These are phyloP conservation scores for Bagarius yarrelli DNA, from an alignment of 2,113 vertebrate genomes.

Conservation along the genomic window DNA sequence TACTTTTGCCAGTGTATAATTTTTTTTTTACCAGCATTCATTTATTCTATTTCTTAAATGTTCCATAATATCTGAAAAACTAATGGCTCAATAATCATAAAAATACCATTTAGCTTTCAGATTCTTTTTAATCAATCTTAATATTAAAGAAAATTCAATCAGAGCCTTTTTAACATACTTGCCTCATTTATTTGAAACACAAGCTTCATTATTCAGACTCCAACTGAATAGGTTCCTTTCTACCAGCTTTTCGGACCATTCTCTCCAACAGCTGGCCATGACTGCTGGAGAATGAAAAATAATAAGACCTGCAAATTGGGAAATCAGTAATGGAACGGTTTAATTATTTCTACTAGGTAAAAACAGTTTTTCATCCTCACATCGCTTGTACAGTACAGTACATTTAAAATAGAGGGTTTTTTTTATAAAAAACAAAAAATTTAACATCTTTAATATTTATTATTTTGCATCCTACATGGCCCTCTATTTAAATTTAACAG, in stretches of 20 bases:
- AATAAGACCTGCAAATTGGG: neutral
- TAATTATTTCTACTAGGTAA: slow-evolving; percentile 26
- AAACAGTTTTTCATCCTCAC: neutral
- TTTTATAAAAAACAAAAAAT: neutral
- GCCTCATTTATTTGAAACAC: slow-evolving; percentile 5
- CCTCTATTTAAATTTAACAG: neutral
- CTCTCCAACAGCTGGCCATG: no score
- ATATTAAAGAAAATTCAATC: neutral
- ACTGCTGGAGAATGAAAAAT: neutral
- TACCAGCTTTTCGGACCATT: neutral
- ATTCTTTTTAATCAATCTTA: neutral
- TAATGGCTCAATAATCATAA: neutral
- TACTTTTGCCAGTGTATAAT: neutral
- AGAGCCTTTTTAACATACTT: neutral
- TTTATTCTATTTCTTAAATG: neutral
- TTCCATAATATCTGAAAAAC: neutral
- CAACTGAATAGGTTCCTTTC: slow-evolving; percentile 15
- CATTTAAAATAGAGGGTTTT: neutral
- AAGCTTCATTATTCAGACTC: slow-evolving; percentile 11
- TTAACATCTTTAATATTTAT: neutral
- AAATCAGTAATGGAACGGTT: slow-evolving; percentile 31
- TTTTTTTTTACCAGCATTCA: neutral
- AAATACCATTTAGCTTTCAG: slow-evolving; percentile 1
- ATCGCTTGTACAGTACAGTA: neutral
- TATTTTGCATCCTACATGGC: neutral